Conservation (phyloP, 2,888 invertebrate genomes). For the Leptothorax acervorum region DNA sequence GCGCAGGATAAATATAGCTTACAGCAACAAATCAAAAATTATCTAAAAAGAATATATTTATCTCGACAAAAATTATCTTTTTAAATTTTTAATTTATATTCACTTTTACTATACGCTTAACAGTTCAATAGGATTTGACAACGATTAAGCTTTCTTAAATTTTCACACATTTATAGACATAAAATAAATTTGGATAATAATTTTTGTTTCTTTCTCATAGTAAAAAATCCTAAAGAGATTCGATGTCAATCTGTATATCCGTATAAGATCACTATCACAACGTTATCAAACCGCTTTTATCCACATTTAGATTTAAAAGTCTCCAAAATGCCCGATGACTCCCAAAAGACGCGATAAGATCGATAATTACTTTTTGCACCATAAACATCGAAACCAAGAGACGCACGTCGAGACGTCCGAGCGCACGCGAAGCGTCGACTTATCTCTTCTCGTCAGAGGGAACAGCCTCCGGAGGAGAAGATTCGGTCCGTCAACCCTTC, state of each 20-base stretch:
- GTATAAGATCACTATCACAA: not conserved
- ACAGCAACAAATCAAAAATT: not conserved
- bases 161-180: not conserved
- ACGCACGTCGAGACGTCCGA: not conserved
- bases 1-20: not conserved
- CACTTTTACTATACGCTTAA: not conserved
- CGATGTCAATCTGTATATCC: not conserved
- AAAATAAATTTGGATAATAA: not conserved
- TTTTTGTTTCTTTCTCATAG: not conserved
- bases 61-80: not conserved
- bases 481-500: slow-evolving; percentile 18
- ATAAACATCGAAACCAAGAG: not conserved
- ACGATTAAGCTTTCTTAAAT: not conserved
- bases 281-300: not conserved
- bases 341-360: not conserved
- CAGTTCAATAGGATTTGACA: not conserved
- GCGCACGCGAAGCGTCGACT: not conserved
- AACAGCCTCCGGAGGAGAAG: slow-evolving; percentile 29
- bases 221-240: not conserved
- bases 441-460: slow-evolving; percentile 2
- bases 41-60: too few relatives aligned
- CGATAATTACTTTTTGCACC: not conserved
- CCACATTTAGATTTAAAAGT: not conserved
- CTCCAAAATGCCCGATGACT: not conserved
- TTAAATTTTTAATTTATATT: not conserved